Evolutionary conservation across 2,797 vertebrate species (phyloP).

Genomic region (Pithecia hirsuta): DNA sequence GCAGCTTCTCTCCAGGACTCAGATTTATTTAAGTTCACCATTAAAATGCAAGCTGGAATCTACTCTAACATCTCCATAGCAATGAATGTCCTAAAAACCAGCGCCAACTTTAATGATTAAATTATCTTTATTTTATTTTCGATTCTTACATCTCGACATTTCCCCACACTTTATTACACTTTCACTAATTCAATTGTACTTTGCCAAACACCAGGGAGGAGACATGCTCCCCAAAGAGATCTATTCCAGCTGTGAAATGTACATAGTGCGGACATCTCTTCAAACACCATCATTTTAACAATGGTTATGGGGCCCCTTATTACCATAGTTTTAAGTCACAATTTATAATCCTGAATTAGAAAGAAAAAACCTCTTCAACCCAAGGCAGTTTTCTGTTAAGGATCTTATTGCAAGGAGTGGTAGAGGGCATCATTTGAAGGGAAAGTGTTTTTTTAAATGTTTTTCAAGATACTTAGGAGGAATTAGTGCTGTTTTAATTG

Average conservation of each 20-base stretch:
- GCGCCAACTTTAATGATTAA: constrained; percentile 82
- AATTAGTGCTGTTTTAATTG: not conserved
- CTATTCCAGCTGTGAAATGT: constrained; percentile 51
- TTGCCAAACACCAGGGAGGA: constrained; percentile 73
- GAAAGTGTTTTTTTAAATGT: not conserved
- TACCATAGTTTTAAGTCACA: constrained; percentile 64
- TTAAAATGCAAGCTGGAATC: constrained; percentile 82
- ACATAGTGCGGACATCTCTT: constrained; percentile 38
- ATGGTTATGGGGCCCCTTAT: accelerated
- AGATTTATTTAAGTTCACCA: constrained; percentile 80
- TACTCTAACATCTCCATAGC: constrained; percentile 81
- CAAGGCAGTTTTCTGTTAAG: constrained; percentile 36
- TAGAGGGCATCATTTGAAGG: not conserved
- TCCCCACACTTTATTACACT: constrained; percentile 63
- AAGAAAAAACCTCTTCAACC: constrained; percentile 19
- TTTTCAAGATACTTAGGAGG: not conserved
- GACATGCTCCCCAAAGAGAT: constrained; percentile 55
- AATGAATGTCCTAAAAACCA: constrained; percentile 75
- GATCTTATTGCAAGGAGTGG: not conserved
- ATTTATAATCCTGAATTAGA: constrained; percentile 54
- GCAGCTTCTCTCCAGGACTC: constrained; percentile 65
- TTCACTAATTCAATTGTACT: constrained; percentile 72
- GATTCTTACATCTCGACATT: constrained; percentile 75
- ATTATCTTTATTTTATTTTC: constrained; percentile 81
- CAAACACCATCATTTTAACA: not conserved